A percentile compares a stretch with the other conserved stretches of the same genome.
Conservation (phyloP, 2,888 invertebrate genomes). For the Cremastinae sp. region DNA sequence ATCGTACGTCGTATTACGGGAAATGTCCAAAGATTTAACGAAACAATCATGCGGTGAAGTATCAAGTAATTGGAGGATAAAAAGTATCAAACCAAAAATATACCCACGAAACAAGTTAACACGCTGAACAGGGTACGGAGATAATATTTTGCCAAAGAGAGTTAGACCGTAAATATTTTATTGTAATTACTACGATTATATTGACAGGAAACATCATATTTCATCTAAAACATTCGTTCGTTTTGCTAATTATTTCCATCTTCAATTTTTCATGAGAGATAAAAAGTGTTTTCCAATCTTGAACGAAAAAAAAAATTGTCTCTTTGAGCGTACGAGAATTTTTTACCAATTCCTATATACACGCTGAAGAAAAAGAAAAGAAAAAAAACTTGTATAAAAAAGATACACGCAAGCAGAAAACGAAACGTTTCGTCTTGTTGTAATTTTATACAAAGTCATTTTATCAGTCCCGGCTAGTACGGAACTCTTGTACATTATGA, state of each 20-base stretch:
- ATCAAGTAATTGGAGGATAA: not conserved
- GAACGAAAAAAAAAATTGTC: constrained; percentile 1
- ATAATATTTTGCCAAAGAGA: constrained; percentile 59
- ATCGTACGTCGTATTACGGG: constrained; percentile 11
- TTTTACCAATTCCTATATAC: constrained; percentile 1
- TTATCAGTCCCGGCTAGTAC: constrained; percentile 52
- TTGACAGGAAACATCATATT: not conserved
- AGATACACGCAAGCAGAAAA: constrained; percentile 12
- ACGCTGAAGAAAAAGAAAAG: constrained; percentile 4
- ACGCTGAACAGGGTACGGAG: constrained; percentile 56
- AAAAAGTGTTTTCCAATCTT: not conserved
- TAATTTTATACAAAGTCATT: constrained; percentile 57
- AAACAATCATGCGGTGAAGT: constrained; percentile 21
- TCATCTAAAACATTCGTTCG: not conserved
- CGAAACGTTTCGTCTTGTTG: constrained; percentile 52
- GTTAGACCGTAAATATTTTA: constrained; percentile 35
- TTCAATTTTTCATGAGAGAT: not conserved
- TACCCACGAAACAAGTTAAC: constrained; percentile 30
- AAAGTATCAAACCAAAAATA: constrained; percentile 11
- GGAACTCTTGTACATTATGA: constrained; percentile 50
- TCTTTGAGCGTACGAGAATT: not conserved
- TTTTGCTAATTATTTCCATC: not conserved
- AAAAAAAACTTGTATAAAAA: constrained; percentile 8
- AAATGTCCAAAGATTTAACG: constrained; percentile 46
- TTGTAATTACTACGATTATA: constrained; percentile 21